These are phyloP conservation scores for Lutjanus erythropterus DNA, from an alignment of 2,113 vertebrate species.

Conservation along the genomic window DNA sequence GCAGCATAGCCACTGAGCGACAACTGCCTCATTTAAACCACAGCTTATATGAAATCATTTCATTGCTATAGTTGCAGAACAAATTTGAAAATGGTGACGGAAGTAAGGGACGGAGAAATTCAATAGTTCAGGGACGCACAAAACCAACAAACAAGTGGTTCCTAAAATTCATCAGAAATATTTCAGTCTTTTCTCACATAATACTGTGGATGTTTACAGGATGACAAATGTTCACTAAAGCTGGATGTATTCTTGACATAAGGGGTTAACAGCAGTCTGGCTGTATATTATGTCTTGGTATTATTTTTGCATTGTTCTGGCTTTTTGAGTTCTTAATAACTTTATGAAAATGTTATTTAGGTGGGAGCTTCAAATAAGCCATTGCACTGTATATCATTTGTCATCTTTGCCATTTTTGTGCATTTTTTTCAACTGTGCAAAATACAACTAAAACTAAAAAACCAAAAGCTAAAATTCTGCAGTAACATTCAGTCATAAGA, in stretches of 20 bases:
- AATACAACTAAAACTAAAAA: too few relatives aligned
- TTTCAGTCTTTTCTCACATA: not conserved
- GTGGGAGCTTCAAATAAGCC: too few relatives aligned
- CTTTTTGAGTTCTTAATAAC: too few relatives aligned
- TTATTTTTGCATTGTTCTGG: too few relatives aligned
- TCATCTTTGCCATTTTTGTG: too few relatives aligned
- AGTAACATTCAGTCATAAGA: too few relatives aligned
- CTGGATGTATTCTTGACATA: not conserved
- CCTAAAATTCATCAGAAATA: not conserved
- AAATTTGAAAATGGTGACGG: constrained; percentile 2
- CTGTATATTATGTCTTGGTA: too few relatives aligned
- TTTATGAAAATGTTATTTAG: too few relatives aligned
- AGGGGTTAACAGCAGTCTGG: not conserved
- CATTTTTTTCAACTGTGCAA: too few relatives aligned
- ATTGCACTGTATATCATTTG: too few relatives aligned
- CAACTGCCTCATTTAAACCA: constrained; percentile 51
- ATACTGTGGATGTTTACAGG: too few relatives aligned
- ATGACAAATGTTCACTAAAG: not conserved
- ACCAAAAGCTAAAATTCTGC: too few relatives aligned
- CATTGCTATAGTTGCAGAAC: constrained; percentile 33
- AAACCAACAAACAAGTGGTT: not conserved
- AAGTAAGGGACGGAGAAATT: not conserved
- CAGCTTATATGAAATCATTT: constrained; percentile 41
- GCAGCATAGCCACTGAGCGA: constrained; percentile 26
- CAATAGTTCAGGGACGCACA: not conserved